Percentiles rank a stretch among this genome's conserved stretches.
Conservation (phyloP, 2,113 vertebrate genomes). For the Spea multiplicata region DNA sequence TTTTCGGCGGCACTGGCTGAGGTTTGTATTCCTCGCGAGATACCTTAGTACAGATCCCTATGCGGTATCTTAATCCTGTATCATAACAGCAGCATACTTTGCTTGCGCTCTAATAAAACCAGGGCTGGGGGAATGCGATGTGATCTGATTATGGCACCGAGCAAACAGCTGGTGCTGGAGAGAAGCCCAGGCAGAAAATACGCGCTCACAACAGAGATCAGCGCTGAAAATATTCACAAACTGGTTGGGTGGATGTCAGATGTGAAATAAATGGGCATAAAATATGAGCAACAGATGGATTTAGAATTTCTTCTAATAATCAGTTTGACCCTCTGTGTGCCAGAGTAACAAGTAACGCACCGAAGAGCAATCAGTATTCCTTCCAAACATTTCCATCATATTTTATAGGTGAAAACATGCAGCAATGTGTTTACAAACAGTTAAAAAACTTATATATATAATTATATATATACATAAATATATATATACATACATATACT, state of each 20-base stretch:
- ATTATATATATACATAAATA: no score
- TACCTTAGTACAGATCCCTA: background rate
- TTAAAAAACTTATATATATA: no score
- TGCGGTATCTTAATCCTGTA: background rate
- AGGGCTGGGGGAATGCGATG: background rate
- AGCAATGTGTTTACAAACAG: no score
- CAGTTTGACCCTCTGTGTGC: background rate
- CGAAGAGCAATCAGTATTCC: no score
- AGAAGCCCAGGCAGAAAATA: background rate
- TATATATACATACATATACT: no score
- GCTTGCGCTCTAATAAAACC: background rate
- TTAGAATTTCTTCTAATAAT: background rate
- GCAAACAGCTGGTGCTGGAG: constrained; percentile 6
- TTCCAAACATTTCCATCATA: no score
- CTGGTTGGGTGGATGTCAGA: background rate
- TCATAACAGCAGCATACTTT: background rate
- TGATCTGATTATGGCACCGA: constrained; percentile 22
- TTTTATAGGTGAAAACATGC: no score
- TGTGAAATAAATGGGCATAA: background rate
- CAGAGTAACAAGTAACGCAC: background rate
- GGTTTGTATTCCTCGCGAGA: constrained; percentile 56
- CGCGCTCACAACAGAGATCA: background rate
- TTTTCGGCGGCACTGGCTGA: constrained; percentile 86
- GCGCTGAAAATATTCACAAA: background rate
- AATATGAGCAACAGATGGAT: constrained; percentile 2